Evolutionary conservation across 2,888 invertebrate genomes (phyloP).

Genomic region (Charanyca ferruginea): DNA sequence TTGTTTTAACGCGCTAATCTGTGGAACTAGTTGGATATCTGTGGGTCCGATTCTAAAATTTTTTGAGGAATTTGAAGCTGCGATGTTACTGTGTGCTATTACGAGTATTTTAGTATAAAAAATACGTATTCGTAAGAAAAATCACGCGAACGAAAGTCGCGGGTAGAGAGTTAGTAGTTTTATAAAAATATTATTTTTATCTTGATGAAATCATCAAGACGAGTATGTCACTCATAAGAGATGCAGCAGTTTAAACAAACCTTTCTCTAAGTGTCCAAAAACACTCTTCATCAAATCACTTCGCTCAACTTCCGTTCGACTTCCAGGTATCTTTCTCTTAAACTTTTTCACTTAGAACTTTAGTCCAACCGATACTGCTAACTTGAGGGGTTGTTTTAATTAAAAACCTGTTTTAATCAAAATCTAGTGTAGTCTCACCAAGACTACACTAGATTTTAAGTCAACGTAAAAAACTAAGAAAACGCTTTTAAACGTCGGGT

Average conservation of each 20-base stretch:
- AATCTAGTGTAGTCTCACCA: constrained; percentile 53
- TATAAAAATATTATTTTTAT: too few species aligned
- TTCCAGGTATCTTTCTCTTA: constrained; percentile 55
- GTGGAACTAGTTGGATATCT: too few species aligned
- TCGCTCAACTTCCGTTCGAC: constrained; percentile 34
- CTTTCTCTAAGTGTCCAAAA: constrained; percentile 23
- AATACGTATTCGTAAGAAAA: too few species aligned
- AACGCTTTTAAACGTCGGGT: constrained; percentile 14
- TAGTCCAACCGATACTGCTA: constrained; percentile 65
- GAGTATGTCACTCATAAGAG: not conserved
- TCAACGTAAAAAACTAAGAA: constrained; percentile 29
- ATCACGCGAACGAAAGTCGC: too few species aligned
- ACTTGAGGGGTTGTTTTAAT: constrained; percentile 72
- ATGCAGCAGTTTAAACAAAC: not conserved
- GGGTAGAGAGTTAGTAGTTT: too few species aligned
- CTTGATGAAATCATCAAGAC: not conserved
- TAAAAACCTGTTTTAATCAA: constrained; percentile 71
- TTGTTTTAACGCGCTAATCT: too few species aligned
- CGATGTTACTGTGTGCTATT: too few species aligned
- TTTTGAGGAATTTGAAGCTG: too few species aligned
- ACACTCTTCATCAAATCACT: constrained; percentile 35
- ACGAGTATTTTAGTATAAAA: too few species aligned
- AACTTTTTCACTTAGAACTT: constrained; percentile 71
- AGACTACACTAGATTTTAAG: too few species aligned
- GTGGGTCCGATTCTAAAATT: too few species aligned